Conservation (phyloP, 2,888 invertebrate genomes). For the Spilarctia lutea region DNA sequence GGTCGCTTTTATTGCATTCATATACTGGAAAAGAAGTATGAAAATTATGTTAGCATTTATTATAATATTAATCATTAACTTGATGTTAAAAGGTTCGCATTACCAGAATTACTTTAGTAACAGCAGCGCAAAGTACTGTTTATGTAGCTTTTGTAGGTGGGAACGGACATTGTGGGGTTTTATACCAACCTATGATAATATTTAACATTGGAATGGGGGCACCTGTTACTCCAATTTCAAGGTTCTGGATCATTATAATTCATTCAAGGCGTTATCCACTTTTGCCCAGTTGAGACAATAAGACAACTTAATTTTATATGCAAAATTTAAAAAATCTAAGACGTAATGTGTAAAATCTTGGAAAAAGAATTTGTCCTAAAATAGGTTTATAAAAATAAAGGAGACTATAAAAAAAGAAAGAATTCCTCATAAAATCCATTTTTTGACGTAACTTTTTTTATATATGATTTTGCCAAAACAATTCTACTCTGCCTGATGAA, state of each 20-base stretch:
- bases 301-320: neutral
- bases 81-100: neutral
- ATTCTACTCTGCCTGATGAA: no score
- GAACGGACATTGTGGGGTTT: neutral
- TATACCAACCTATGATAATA: neutral
- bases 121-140: neutral
- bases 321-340: no score
- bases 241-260: no score
- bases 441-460: no score
- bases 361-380: no score
- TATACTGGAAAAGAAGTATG: slow-evolving; percentile 88
- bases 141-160: neutral
- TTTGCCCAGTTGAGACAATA: neutral
- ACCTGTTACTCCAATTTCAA: neutral
- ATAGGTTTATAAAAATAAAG: no score
- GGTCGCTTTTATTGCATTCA: slow-evolving; percentile 96
- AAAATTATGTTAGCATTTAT: neutral
- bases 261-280: neutral
- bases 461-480: no score
- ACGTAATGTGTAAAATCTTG: no score
- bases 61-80: neutral
- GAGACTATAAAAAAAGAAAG: no score
- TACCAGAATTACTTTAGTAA: slow-evolving; percentile 1
- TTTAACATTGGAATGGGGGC: neutral
- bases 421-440: no score